These are phyloP conservation scores for Dioctria rufipes DNA, from an alignment of 2,888 invertebrate genomes.

Conservation along the genomic window DNA sequence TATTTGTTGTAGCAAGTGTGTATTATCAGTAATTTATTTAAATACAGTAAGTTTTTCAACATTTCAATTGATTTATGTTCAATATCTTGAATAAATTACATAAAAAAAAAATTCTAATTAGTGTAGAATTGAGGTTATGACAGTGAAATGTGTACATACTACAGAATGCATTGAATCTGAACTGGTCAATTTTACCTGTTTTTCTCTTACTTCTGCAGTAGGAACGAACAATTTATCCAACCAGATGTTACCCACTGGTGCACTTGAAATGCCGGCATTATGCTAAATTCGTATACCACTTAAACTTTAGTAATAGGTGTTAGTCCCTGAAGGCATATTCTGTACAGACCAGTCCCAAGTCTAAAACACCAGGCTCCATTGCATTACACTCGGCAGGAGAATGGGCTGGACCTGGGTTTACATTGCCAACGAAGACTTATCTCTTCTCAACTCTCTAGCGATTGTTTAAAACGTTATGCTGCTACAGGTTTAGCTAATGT, in stretches of 20 bases:
- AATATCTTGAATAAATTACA: too few species aligned
- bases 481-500: not conserved
- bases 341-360: not conserved
- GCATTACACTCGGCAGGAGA: not conserved
- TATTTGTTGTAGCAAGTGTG: conserved; percentile 32
- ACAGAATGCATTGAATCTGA: not conserved
- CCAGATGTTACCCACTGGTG: conserved; percentile 12
- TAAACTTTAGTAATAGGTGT: conserved; percentile 35
- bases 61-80: too few species aligned
- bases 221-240: not conserved
- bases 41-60: not conserved
- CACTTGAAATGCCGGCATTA: not conserved
- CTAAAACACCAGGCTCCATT: not conserved
- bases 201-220: not conserved
- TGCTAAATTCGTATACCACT: not conserved
- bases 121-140: not conserved
- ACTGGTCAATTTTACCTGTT: too few species aligned
- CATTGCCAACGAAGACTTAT: too few species aligned
- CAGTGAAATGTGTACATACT: not conserved
- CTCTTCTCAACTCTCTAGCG: not conserved
- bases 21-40: not conserved
- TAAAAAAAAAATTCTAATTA: too few species aligned
- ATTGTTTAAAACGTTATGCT: conserved; percentile 22
- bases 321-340: conserved; percentile 5
- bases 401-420: not conserved